phyloP scores from a whole-genome alignment of 2,888 invertebrate species.

The Bembecia ichneumoniformis region DNA sequence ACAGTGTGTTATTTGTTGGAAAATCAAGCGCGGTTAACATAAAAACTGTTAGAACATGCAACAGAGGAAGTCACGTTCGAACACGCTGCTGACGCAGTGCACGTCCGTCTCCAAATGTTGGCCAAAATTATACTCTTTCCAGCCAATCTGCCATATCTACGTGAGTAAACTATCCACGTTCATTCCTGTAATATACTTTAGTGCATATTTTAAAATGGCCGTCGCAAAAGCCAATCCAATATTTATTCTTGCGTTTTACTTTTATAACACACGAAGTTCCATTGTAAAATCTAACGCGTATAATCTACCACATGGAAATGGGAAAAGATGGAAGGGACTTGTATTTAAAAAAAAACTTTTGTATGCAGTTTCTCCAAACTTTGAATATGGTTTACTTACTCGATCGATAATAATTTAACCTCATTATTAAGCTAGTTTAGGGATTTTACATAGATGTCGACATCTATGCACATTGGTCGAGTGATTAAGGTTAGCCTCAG shows the following conservation, averaged over 20 bases:
- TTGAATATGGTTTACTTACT: not conserved
- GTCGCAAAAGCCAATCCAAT: no score
- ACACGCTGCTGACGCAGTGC: slow-evolving; percentile 33
- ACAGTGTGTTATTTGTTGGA: not conserved
- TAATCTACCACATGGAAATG: no score
- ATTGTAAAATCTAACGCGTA: no score
- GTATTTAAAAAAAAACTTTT: not conserved
- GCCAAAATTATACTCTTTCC: slow-evolving; percentile 51
- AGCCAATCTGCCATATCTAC: slow-evolving; percentile 14
- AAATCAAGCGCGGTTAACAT: not conserved
- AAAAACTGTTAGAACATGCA: not conserved
- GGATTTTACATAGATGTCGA: not conserved
- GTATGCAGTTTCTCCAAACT: not conserved
- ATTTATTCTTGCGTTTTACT: no score
- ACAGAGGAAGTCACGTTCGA: slow-evolving; percentile 30
- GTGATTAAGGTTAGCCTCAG: no score
- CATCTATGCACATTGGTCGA: no score
- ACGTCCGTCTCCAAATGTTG: slow-evolving; percentile 47
- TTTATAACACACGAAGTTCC: no score
- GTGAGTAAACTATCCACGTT: not conserved
- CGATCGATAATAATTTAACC: not conserved
- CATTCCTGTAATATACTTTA: no score
- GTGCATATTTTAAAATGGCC: no score
- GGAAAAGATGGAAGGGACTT: not conserved
- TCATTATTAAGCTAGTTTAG: not conserved